Evolutionary conservation across 1,140 invertebrate genomes (phyloP), one percentile per base, ranked within the genome.

Genomic region (Teleogryllus occipitalis): DNA sequence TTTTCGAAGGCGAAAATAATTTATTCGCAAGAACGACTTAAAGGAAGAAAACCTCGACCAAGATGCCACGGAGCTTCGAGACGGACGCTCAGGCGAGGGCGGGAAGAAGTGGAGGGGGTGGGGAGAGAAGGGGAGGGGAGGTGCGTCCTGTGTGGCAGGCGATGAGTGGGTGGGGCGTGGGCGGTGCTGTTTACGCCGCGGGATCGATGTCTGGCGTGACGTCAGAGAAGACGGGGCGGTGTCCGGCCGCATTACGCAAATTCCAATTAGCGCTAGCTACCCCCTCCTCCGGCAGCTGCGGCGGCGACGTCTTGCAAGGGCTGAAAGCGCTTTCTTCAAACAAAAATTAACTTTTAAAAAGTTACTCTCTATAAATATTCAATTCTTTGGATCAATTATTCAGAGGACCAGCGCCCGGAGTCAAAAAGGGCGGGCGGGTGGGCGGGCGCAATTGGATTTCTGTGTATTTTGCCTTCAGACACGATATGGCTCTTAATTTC

Each of bases 321-420:
- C 54, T 65, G 18, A 65, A 65, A 65, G 54, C 54, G 54, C 27
- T 65, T 65, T 65, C 54, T 65, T 65, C 54, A 65, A 65, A 65
- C 54, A 65, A 65, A 65, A 65, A 65, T 65, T 65, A 65, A 65
- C 54, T 65, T 65, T 65, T 10, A 65, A 65, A 65, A 65, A 65
- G 54, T 65, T 65, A 65, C 54, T 65, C 54, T 65, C 54, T 18
- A 65, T 65, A 65, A 65, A 65, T 65, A 65, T 65, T 65, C 54
- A 65, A 65, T 65, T 65, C 54, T 65, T 65, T 7, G 54, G 54
- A 65, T 65, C 54, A 65, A 65, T 65, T 65, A 65, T 65, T 65
- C 54, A 65, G 18, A 65, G 54, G 18, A 65, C 18, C 10, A 65
- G 54, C 54, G 54, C 18, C 18, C 54, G 18, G 18, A 65, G 54